Evolutionary conservation across 2,113 vertebrate species (phyloP).

Genomic region (Sturnus vulgaris): DNA sequence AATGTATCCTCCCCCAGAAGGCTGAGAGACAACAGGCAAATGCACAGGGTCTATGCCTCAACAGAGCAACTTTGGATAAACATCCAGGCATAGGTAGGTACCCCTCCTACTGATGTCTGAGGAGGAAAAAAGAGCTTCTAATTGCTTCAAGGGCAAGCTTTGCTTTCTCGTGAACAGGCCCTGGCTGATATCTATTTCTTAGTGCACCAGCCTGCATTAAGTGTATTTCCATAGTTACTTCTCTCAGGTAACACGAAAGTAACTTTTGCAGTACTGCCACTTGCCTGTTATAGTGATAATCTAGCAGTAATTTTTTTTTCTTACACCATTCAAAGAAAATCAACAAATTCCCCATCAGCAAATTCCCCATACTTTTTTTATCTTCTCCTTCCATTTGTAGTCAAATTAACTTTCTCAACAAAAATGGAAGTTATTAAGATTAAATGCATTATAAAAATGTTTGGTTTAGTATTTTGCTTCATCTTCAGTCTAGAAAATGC

Average conservation of each 20-base stretch:
- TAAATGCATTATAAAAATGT: not conserved
- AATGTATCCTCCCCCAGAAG: fast-evolving
- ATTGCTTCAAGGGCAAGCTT: not conserved
- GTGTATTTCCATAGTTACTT: not conserved
- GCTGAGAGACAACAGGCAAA: not conserved
- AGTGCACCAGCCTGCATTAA: not conserved
- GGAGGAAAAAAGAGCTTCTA: not conserved
- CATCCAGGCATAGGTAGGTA: not conserved
- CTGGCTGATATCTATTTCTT: not conserved
- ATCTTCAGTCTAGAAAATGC: not conserved
- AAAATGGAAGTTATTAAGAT: not conserved
- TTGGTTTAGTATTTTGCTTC: not conserved
- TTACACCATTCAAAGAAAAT: not conserved
- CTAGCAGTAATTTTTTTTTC: not conserved
- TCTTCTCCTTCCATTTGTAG: not conserved
- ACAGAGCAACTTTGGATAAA: fast-evolving
- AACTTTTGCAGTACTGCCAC: not conserved
- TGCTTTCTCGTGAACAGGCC: not conserved
- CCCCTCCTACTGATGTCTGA: not conserved
- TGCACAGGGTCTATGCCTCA: not conserved
- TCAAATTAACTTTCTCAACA: not conserved
- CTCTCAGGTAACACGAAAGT: not conserved
- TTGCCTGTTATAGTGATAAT: not conserved
- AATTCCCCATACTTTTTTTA: not conserved
- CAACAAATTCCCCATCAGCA: not conserved